These are phyloP conservation scores for Disparrhopalites patrizii DNA, from an alignment of 2,888 invertebrate genomes.

Conservation along the genomic window DNA sequence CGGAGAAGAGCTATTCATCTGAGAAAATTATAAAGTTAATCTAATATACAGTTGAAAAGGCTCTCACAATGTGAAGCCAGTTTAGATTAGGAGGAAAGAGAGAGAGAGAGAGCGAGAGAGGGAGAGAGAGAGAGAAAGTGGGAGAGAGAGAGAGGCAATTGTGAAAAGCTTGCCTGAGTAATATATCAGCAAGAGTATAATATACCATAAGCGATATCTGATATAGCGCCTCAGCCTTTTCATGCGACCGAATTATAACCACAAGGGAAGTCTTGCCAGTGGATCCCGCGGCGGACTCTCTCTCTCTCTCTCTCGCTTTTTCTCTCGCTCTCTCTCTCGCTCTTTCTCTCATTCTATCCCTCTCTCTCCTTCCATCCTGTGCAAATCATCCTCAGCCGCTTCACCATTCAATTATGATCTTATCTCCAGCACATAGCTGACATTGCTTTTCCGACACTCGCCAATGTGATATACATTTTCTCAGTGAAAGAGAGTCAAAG, in stretches of 20 bases:
- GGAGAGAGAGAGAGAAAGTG: no score
- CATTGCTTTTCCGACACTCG: slow-evolving; percentile 42
- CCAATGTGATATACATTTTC: slow-evolving; percentile 10
- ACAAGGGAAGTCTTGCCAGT: slow-evolving; percentile 37
- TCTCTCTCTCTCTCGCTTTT: no score
- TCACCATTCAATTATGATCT: slow-evolving; percentile 45
- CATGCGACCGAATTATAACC: slow-evolving; percentile 44
- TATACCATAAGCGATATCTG: slow-evolving; percentile 43
- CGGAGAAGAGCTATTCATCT: slow-evolving; percentile 38
- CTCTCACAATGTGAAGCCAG: slow-evolving; percentile 42
- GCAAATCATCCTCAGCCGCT: slow-evolving; percentile 42
- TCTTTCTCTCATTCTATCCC: no score
- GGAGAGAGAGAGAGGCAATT: slow-evolving; percentile 37
- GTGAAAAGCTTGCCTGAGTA: slow-evolving; percentile 38
- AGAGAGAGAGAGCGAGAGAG: no score
- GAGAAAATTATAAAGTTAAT: slow-evolving; percentile 48
- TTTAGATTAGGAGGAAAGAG: no score
- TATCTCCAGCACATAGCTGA: slow-evolving; percentile 40
- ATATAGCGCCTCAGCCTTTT: slow-evolving; percentile 36
- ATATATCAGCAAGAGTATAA: slow-evolving; percentile 40
- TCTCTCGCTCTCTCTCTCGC: no score
- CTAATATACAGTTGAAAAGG: slow-evolving; percentile 46
- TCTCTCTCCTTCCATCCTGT: slow-evolving; percentile 35
- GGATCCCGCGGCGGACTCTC: slow-evolving; percentile 28
- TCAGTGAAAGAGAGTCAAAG: neutral